Conservation (phyloP, 1,140 invertebrate genomes). For the Zaprionus taronus region DNA sequence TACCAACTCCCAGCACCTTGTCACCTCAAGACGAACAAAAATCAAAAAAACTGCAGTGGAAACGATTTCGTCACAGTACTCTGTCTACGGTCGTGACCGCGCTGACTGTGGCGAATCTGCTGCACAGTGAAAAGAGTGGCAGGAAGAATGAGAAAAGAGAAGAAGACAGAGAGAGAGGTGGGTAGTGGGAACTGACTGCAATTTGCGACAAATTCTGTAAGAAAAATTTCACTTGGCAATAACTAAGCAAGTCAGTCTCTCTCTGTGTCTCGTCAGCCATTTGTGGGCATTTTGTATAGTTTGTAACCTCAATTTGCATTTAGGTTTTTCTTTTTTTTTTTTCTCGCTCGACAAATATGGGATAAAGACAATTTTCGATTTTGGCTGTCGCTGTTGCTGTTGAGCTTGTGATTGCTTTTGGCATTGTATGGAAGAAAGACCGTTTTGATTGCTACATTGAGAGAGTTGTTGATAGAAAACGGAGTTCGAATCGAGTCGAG, state of each 20-base stretch:
- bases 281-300: conserved; percentile 52
- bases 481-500: conserved; percentile 43
- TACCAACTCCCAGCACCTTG: conserved; percentile 5
- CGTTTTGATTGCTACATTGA: conserved; percentile 53
- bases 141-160: neutral
- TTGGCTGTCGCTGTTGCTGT: conserved; percentile 6
- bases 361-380: conserved; percentile 50
- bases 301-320: conserved; percentile 67
- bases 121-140: conserved; percentile 16
- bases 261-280: conserved; percentile 11
- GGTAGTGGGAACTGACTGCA: conserved; percentile 33
- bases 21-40: conserved; percentile 14
- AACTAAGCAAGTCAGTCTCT: conserved; percentile 16
- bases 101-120: conserved; percentile 38
- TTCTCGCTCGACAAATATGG: conserved; percentile 44
- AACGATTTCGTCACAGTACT: conserved; percentile 51
- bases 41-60: conserved; percentile 19
- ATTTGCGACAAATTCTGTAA: conserved; percentile 69
- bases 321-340: conserved; percentile 8
- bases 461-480: conserved; percentile 22
- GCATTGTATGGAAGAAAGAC: conserved; percentile 19
- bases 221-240: conserved; percentile 53
- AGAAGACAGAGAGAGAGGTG: neutral
- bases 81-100: conserved; percentile 48
- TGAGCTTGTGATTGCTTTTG: conserved; percentile 42